Conservation (phyloP, 2,797 vertebrate species). For the Cyprinella venusta region DNA sequence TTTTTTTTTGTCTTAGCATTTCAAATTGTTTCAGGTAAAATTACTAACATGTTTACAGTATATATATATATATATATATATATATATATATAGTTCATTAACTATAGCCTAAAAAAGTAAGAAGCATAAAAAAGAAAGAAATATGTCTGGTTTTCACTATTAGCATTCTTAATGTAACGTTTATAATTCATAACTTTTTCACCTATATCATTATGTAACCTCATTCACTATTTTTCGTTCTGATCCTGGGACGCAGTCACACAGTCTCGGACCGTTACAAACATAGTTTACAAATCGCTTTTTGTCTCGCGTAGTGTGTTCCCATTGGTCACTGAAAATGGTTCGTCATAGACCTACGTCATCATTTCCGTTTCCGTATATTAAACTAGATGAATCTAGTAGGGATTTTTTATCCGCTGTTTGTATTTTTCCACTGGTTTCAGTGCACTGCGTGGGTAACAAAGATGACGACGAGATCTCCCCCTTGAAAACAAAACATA, state of each 20-base stretch:
- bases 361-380: constrained; percentile 67
- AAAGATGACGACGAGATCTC: neutral
- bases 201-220: neutral
- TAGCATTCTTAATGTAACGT: neutral
- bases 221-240: neutral
- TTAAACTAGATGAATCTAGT: neutral
- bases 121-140: neutral
- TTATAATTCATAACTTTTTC: neutral
- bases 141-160: neutral
- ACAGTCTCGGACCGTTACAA: neutral
- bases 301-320: neutral
- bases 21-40: no score
- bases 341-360: constrained; percentile 57
- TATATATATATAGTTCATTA: no score
- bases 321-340: constrained; percentile 18
- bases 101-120: neutral
- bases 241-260: neutral
- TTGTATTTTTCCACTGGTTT: neutral
- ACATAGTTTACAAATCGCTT: neutral
- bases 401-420: neutral
- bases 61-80: no score
- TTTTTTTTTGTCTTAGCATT: no score
- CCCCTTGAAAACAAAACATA: neutral
- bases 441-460: neutral
- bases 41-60: no score